Percentiles rank a stretch among this genome's conserved stretches.
Conservation (phyloP, 2,797 vertebrate genomes). For the Oceanodroma leucorhoa region DNA sequence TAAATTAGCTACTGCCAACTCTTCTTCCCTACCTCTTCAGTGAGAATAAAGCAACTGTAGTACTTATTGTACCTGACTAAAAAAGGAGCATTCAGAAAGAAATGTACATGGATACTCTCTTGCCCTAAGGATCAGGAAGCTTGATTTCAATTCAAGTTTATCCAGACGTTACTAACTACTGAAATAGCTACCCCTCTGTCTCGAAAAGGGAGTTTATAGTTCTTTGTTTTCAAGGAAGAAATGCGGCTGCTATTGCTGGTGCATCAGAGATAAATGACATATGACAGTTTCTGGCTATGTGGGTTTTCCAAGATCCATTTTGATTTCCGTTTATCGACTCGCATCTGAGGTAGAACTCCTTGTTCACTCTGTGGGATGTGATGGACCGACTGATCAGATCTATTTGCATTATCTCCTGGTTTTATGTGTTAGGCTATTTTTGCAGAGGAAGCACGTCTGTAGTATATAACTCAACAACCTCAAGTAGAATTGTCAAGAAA, state of each 20-base stretch:
- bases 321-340: background rate
- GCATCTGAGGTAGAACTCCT: background rate
- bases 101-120: background rate
- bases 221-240: background rate
- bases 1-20: background rate
- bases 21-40: background rate
- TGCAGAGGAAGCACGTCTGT: background rate
- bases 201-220: background rate
- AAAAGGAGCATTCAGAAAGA: background rate
- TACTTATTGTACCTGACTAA: background rate
- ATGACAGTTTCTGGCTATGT: background rate
- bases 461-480: background rate
- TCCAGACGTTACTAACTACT: background rate
- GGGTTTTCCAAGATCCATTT: background rate
- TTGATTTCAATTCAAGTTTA: background rate
- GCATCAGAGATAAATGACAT: no score
- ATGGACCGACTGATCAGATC: background rate
- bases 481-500: background rate
- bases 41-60: background rate
- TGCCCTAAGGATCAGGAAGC: background rate
- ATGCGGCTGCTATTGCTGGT: background rate
- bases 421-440: background rate
- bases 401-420: background rate
- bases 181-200: background rate
- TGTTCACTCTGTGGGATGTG: background rate